Conservation (phyloP, 2,113 vertebrate genomes). For the Anolis carolinensis region DNA sequence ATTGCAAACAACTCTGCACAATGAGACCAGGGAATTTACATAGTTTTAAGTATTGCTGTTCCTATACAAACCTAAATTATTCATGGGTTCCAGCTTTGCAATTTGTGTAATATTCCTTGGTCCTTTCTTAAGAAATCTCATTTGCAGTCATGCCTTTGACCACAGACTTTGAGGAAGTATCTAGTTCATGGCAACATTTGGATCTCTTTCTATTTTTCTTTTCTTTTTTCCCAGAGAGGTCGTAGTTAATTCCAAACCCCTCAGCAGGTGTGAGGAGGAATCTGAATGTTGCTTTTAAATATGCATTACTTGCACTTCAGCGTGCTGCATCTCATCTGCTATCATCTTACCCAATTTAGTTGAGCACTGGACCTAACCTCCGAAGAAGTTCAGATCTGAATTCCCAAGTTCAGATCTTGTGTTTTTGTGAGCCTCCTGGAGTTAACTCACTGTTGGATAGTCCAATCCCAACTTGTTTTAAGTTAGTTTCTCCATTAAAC, state of each 20-base stretch:
- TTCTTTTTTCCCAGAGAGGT: neutral
- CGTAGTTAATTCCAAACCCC: slow-evolving; percentile 14
- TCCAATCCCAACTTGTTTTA: slow-evolving; percentile 9
- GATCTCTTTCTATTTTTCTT: neutral
- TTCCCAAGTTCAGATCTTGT: slow-evolving; percentile 6
- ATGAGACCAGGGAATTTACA: neutral
- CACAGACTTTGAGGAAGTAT: neutral
- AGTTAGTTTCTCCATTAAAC: slow-evolving; percentile 23
- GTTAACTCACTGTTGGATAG: slow-evolving; percentile 2
- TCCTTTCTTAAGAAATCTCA: slow-evolving; percentile 13
- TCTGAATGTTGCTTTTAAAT: slow-evolving; percentile 13
- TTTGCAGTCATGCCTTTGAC: neutral
- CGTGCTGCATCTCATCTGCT: slow-evolving; percentile 12
- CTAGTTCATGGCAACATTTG: slow-evolving; percentile 4
- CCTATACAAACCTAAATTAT: slow-evolving; percentile 14
- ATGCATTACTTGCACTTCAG: slow-evolving; percentile 21
- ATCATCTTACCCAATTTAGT: slow-evolving; percentile 7
- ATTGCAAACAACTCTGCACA: slow-evolving; percentile 13
- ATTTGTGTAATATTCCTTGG: slow-evolving; percentile 6
- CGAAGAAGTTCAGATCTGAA: slow-evolving; percentile 13
- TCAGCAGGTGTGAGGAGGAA: slow-evolving; percentile 7
- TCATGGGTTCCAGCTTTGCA: slow-evolving; percentile 4
- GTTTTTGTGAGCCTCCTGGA: slow-evolving; percentile 1
- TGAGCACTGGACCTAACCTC: slow-evolving; percentile 16
- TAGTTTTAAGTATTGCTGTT: slow-evolving; percentile 14